Evolutionary conservation across 2,888 invertebrate species (phyloP).

Genomic region (Allacma fusca): DNA sequence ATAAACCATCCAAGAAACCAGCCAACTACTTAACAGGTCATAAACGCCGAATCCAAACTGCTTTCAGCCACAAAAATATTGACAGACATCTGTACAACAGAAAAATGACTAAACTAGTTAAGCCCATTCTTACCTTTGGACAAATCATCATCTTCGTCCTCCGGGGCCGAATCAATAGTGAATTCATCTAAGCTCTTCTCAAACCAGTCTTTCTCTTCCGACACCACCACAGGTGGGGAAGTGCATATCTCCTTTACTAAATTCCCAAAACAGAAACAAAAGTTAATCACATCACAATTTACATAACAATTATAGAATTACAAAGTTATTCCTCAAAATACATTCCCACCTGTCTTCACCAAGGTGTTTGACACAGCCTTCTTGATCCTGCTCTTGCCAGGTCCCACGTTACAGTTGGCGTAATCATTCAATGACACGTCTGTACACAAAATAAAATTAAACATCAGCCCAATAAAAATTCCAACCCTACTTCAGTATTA

Average conservation of each 20-base stretch:
- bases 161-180: constrained; percentile 64
- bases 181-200: constrained; percentile 67
- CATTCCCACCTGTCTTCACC: constrained; percentile 19
- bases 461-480: no score
- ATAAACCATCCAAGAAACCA: no score
- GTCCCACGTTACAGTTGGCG: constrained; percentile 32
- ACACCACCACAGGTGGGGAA: not conserved
- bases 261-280: not conserved
- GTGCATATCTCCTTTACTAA: constrained; percentile 32
- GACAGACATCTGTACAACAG: no score
- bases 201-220: constrained; percentile 65
- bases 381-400: constrained; percentile 39
- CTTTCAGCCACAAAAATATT: no score
- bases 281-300: not conserved
- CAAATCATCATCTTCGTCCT: constrained; percentile 64
- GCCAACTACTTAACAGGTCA: no score
- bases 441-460: no score
- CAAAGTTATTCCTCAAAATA: not conserved
- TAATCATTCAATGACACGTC: constrained; percentile 43
- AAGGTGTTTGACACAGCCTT: constrained; percentile 29
- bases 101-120: no score
- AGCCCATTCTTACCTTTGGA: constrained; percentile 62
- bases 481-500: no score
- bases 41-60: no score
- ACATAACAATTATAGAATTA: no score